Evolutionary conservation across 2,113 vertebrate species (phyloP).

Genomic region (Mustelus asterias): DNA sequence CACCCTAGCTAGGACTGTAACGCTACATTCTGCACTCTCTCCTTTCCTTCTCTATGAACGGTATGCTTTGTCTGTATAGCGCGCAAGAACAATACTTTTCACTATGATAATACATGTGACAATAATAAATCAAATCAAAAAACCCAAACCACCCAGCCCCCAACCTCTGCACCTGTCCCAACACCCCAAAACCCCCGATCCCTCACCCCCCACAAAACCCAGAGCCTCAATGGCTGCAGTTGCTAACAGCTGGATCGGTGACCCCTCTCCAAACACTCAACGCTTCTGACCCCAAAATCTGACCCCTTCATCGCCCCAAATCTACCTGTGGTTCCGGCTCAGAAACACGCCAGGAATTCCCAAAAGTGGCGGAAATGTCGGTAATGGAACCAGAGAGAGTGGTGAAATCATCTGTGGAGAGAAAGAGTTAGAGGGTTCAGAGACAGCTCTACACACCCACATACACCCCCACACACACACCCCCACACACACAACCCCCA

Average conservation of each 20-base stretch:
- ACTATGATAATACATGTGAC: too few species aligned
- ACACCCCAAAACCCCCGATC: background rate
- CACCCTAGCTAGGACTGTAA: too few species aligned
- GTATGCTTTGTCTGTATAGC: too few species aligned
- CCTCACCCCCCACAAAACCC: background rate
- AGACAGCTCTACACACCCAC: too few species aligned
- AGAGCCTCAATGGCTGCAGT: too few species aligned
- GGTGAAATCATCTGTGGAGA: too few species aligned
- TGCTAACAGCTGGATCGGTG: background rate
- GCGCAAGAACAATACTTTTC: too few species aligned
- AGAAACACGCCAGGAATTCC: slow-evolving; percentile 76
- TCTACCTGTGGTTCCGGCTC: slow-evolving; percentile 55
- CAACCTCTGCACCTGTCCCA: fast-evolving
- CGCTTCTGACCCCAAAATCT: background rate
- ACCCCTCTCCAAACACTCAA: background rate
- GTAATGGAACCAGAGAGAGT: slow-evolving; percentile 54
- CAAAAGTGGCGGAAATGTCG: slow-evolving; percentile 65
- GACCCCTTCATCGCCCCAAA: background rate
- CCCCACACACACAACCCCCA: too few species aligned
- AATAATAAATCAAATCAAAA: background rate
- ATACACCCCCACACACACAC: too few species aligned
- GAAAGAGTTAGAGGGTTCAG: too few species aligned
- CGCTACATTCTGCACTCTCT: too few species aligned
- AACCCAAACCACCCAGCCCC: background rate
- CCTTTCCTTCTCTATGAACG: too few species aligned